A percentile compares a stretch with the other conserved stretches of the same genome.
These are phyloP conservation scores for Spea hammondii DNA, from an alignment of 2,797 vertebrate species.

Conservation along the genomic window DNA sequence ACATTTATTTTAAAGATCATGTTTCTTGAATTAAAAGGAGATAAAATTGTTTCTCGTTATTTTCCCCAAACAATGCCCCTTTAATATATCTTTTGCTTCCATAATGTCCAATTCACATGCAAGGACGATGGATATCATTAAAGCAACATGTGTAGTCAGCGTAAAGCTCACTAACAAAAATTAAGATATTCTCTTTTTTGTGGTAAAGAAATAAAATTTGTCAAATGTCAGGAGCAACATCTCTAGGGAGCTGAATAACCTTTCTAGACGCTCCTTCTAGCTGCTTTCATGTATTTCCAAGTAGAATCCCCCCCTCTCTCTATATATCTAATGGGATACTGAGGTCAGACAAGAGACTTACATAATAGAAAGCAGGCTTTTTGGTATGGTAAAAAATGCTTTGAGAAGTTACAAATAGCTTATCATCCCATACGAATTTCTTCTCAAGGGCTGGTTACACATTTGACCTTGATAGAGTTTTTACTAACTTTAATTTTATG, in stretches of 20 bases:
- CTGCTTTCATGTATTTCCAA: constrained; percentile 58
- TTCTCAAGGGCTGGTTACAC: background rate
- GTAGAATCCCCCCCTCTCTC: constrained; percentile 25
- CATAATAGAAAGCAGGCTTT: constrained; percentile 46
- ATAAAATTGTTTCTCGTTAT: constrained; percentile 24
- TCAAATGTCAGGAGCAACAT: constrained; percentile 49
- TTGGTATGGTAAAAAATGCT: constrained; percentile 14
- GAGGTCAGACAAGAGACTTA: constrained; percentile 41
- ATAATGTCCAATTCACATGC: constrained; percentile 60
- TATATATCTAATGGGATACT: constrained; percentile 43
- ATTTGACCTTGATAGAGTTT: background rate
- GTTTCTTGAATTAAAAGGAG: background rate
- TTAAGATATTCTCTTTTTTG: constrained; percentile 58
- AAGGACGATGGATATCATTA: constrained; percentile 66
- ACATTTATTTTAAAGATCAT: constrained; percentile 23
- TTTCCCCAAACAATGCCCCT: constrained; percentile 10
- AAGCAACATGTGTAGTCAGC: constrained; percentile 68
- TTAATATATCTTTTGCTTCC: constrained; percentile 14
- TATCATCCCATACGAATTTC: constrained; percentile 13
- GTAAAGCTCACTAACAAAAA: constrained; percentile 57
- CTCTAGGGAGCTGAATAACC: constrained; percentile 57
- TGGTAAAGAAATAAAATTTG: constrained; percentile 55
- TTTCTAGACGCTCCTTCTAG: constrained; percentile 48
- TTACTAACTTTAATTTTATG: background rate
- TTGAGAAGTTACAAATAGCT: constrained; percentile 21